phyloP scores from a whole-genome alignment of 2,797 vertebrate species.

The Synanceia verrucosa region DNA sequence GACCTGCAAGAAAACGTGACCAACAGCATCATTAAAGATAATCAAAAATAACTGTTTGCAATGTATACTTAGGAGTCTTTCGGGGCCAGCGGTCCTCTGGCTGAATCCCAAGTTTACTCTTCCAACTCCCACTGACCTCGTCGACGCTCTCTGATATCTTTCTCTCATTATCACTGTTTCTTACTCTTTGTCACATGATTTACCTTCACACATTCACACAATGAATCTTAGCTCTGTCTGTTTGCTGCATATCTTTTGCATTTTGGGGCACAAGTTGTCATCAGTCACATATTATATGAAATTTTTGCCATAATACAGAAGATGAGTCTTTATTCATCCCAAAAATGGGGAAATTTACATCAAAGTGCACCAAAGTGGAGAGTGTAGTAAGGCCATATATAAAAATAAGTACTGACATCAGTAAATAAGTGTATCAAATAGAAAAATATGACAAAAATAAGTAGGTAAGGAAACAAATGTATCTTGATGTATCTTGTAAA shows the following conservation, averaged over 20 bases:
- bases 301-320: no score
- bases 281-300: not conserved
- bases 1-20: conserved; percentile 21
- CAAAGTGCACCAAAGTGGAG: no score
- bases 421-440: no score
- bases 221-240: not conserved
- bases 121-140: conserved; percentile 25
- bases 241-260: not conserved
- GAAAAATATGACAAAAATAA: no score
- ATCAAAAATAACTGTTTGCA: not conserved
- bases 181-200: not conserved
- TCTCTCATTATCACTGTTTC: conserved; percentile 2
- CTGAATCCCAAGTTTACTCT: conserved; percentile 31
- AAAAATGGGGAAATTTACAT: no score
- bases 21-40: conserved; percentile 13
- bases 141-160: conserved; percentile 13
- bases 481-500: no score
- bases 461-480: no score
- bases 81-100: conserved; percentile 24
- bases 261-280: not conserved
- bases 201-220: conserved; percentile 1
- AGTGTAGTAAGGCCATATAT: no score
- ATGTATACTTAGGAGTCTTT: not conserved
- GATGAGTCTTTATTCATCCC: no score
- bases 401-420: no score